A percentile compares a stretch with the other conserved stretches of the same genome.
Conservation (phyloP, 2,888 invertebrate species). For the Morpho helenor region DNA sequence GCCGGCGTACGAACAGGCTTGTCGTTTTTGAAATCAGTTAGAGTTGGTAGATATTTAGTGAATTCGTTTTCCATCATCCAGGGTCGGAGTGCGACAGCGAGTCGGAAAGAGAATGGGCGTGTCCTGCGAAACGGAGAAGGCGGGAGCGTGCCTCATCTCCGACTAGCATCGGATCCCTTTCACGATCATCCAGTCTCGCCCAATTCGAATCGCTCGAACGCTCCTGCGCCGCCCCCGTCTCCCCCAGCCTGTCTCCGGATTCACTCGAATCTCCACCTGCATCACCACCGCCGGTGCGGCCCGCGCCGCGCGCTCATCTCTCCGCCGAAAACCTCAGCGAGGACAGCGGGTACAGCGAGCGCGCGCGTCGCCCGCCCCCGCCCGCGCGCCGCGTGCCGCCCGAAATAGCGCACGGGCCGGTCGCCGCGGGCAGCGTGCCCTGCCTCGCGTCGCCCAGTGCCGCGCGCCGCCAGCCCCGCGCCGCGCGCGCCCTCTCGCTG, state of each 20-base stretch:
- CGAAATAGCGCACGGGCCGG: constrained; percentile 53
- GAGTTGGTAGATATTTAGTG: constrained; percentile 26
- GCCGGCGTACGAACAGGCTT: constrained; percentile 45
- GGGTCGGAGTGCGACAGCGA: constrained; percentile 81
- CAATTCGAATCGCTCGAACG: constrained; percentile 91
- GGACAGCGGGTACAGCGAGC: constrained; percentile 88
- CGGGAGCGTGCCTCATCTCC: constrained; percentile 77
- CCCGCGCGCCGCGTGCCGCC: constrained; percentile 47
- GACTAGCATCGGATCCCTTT: constrained; percentile 79
- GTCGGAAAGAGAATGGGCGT: constrained; percentile 86
- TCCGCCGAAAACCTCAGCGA: constrained; percentile 89
- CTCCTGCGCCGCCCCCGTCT: constrained; percentile 67
- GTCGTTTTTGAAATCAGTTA: constrained; percentile 25
- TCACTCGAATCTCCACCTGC: constrained; percentile 66
- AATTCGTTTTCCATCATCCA: constrained; percentile 35
- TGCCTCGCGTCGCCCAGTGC: constrained; percentile 56
- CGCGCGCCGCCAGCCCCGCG: constrained; percentile 54
- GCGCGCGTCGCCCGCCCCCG: constrained; percentile 60
- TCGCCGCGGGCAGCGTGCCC: constrained; percentile 61
- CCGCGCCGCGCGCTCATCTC: constrained; percentile 70
- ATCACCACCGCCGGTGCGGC: constrained; percentile 57
- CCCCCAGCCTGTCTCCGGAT: constrained; percentile 70
- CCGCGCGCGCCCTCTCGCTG: constrained; percentile 73
- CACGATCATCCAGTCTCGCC: constrained; percentile 88
- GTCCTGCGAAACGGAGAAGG: constrained; percentile 85